Percentiles rank a stretch among this genome's conserved stretches.
Evolutionary conservation across 1,140 invertebrate species (phyloP).

Genomic region (Arctopsyche grandis): DNA sequence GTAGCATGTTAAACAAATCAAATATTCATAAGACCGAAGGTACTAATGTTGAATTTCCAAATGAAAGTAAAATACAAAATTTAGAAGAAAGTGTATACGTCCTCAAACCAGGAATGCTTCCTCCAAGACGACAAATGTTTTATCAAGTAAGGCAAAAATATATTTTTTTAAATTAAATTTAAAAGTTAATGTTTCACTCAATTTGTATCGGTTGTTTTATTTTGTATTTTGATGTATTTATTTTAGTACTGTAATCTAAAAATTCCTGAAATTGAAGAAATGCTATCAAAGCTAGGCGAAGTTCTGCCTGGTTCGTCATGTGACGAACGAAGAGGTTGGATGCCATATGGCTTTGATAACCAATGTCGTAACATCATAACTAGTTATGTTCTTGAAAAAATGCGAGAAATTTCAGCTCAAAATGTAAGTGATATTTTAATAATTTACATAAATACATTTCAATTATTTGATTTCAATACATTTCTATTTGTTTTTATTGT

Average conservation of each 20-base stretch:
- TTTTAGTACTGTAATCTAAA: constrained; percentile 83
- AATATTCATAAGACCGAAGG: background rate
- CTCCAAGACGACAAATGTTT: constrained; percentile 82
- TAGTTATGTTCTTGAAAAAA: constrained; percentile 58
- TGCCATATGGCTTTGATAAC: constrained; percentile 74
- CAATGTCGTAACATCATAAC: constrained; percentile 76
- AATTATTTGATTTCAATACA: background rate
- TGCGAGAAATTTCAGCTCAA: constrained; percentile 14
- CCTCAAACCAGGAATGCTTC: constrained; percentile 76
- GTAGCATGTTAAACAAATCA: background rate
- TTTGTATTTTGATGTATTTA: background rate
- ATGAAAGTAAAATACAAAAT: constrained; percentile 6
- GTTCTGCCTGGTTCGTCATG: constrained; percentile 71
- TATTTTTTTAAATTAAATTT: background rate
- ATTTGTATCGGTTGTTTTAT: background rate
- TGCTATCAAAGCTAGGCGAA: constrained; percentile 76
- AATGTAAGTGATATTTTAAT: background rate
- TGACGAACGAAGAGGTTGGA: constrained; percentile 80
- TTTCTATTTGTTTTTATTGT: too few relatives aligned
- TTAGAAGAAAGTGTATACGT: constrained; percentile 61
- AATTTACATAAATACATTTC: background rate
- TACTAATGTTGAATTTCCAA: background rate
- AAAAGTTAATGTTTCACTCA: too few relatives aligned
- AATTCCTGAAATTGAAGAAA: constrained; percentile 85
- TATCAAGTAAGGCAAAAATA: constrained; percentile 71